Conservation (phyloP, 2,113 vertebrate genomes). For the Aegypius monachus region DNA sequence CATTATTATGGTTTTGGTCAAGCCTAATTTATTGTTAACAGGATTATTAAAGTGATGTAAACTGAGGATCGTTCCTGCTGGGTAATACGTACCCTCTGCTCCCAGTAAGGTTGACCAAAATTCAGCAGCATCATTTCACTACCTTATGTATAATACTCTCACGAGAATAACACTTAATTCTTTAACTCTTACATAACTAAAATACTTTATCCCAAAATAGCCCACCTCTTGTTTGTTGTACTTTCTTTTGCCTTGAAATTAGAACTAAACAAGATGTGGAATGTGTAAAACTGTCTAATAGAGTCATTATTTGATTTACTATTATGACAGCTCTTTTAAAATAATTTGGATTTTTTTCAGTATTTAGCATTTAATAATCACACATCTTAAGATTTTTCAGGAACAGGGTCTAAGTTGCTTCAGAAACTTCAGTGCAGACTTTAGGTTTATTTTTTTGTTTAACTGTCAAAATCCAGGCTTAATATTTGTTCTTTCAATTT, state of each 20-base stretch:
- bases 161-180: neutral
- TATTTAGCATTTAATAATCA: neutral
- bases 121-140: neutral
- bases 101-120: neutral
- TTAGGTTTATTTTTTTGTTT: neutral
- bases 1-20: slow-evolving; percentile 16
- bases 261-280: neutral
- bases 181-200: neutral
- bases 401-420: neutral
- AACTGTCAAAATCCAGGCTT: neutral
- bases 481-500: neutral
- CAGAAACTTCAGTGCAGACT: neutral
- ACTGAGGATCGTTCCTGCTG: neutral
- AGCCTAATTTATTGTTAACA: slow-evolving; percentile 35
- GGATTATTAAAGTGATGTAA: slow-evolving; percentile 7
- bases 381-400: neutral
- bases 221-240: neutral
- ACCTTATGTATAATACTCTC: neutral
- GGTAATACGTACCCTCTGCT: neutral
- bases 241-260: neutral
- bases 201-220: neutral
- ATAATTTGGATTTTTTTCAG: neutral
- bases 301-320: neutral
- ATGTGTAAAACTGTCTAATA: neutral
- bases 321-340: neutral